Conservation (phyloP, 2,888 invertebrate species). For the Agrenia bidenticulata region DNA sequence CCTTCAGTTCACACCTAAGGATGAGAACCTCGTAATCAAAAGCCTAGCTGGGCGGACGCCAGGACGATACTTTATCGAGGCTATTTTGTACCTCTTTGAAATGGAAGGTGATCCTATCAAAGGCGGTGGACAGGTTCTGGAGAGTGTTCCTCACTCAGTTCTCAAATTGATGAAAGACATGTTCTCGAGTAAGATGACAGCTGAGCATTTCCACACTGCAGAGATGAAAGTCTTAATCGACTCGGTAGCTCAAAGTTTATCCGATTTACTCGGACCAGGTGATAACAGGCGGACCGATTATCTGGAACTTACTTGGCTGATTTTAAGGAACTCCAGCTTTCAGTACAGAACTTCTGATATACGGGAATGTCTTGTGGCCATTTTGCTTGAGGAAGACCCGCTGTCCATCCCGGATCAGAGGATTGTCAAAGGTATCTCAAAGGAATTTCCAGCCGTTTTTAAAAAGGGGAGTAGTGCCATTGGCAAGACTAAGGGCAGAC, state of each 20-base stretch:
- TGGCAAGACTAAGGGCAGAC: no score
- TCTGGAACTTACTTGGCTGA: slow-evolving; percentile 17
- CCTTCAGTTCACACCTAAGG: slow-evolving; percentile 28
- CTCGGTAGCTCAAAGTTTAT: slow-evolving; percentile 17
- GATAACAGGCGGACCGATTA: slow-evolving; percentile 12
- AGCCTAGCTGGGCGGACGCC: slow-evolving; percentile 23
- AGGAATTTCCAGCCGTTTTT: slow-evolving; percentile 29
- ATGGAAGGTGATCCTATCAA: slow-evolving; percentile 1
- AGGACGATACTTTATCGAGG: slow-evolving; percentile 8
- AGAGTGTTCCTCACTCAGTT: slow-evolving; percentile 16
- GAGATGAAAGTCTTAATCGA: slow-evolving; percentile 23
- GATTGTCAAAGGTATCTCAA: slow-evolving; percentile 24
- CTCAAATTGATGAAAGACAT: slow-evolving; percentile 33
- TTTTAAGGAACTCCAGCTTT: slow-evolving; percentile 9
- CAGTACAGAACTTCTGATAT: slow-evolving; percentile 11
- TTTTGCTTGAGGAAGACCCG: slow-evolving; percentile 31
- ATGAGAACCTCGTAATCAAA: slow-evolving; percentile 28
- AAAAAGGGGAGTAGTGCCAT: background rate
- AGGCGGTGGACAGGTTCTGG: background rate
- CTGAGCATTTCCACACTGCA: slow-evolving; percentile 13
- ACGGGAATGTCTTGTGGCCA: slow-evolving; percentile 22
- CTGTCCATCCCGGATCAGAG: slow-evolving; percentile 29
- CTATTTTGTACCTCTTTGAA: slow-evolving; percentile 4
- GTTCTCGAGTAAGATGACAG: slow-evolving; percentile 27
- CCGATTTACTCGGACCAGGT: background rate